These are phyloP conservation scores for Trichonephila clavata DNA, from an alignment of 1,140 invertebrate species.

Conservation along the genomic window DNA sequence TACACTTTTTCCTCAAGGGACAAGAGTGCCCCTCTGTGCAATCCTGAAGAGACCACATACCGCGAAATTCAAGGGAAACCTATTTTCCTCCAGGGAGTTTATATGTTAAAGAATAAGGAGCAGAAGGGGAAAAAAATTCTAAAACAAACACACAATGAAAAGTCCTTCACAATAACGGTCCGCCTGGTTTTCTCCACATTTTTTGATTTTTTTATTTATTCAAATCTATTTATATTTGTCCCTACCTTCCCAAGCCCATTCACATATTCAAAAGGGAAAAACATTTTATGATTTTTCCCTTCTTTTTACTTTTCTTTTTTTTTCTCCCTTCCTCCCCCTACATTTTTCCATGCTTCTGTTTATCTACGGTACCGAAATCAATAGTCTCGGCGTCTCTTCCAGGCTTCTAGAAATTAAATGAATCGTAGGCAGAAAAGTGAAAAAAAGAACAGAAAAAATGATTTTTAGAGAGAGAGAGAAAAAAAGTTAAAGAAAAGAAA, in stretches of 20 bases:
- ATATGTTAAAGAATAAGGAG: conserved; percentile 5
- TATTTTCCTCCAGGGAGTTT: conserved; percentile 35
- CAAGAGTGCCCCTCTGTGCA: not conserved
- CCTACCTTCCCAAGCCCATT: conserved; percentile 49
- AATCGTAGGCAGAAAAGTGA: conserved; percentile 45
- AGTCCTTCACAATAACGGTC: conserved; percentile 40
- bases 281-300: conserved; percentile 44
- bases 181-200: not conserved
- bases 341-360: conserved; percentile 54
- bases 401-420: conserved; percentile 68
- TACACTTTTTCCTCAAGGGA: conserved; percentile 3
- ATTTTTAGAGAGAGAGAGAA: conserved; percentile 17
- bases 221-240: conserved; percentile 74
- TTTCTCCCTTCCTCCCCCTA: not conserved
- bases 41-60: conserved; percentile 34
- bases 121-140: not conserved
- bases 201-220: conserved; percentile 51
- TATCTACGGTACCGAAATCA: conserved; percentile 60
- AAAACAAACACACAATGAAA: conserved; percentile 42
- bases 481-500: conserved; percentile 16
- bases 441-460: not conserved
- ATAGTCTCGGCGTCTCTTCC: conserved; percentile 61
- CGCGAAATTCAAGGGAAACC: conserved; percentile 48
- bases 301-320: not conserved
- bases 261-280: conserved; percentile 57